Conservation (phyloP, 2,797 vertebrate species). For the Pseudocheirus occidentalis region DNA sequence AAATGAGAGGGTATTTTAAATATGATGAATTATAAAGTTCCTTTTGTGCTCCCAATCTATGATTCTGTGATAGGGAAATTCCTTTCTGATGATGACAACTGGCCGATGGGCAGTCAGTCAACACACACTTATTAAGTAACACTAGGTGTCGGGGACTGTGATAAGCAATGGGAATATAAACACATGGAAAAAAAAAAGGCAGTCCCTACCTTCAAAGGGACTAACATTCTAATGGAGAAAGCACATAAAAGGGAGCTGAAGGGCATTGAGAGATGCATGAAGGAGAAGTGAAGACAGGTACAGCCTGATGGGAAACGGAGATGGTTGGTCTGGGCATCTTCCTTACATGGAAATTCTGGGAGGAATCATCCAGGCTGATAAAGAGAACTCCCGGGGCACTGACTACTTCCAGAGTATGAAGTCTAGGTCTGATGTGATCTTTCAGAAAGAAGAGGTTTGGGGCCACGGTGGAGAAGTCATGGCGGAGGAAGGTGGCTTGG, state of each 20-base stretch:
- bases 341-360: neutral
- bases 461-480: neutral
- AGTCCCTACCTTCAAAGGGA: neutral
- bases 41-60: neutral
- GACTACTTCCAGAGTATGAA: neutral
- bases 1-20: neutral
- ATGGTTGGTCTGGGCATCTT: neutral
- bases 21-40: neutral
- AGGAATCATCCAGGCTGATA: neutral
- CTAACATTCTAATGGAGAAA: neutral
- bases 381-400: neutral
- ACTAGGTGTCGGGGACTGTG: neutral
- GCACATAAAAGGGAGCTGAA: neutral
- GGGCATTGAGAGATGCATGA: neutral
- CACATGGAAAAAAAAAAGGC: neutral
- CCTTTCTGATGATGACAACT: neutral
- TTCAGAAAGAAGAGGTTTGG: neutral
- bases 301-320: neutral
- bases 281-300: neutral
- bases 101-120: neutral
- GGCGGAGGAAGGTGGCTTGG: neutral
- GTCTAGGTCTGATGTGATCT: neutral
- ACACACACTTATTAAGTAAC: neutral
- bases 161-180: neutral
- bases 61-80: neutral